Base-by-base conservation (phyloP, 2,113 vertebrate species). In the Triplophysa rosa region DNA sequence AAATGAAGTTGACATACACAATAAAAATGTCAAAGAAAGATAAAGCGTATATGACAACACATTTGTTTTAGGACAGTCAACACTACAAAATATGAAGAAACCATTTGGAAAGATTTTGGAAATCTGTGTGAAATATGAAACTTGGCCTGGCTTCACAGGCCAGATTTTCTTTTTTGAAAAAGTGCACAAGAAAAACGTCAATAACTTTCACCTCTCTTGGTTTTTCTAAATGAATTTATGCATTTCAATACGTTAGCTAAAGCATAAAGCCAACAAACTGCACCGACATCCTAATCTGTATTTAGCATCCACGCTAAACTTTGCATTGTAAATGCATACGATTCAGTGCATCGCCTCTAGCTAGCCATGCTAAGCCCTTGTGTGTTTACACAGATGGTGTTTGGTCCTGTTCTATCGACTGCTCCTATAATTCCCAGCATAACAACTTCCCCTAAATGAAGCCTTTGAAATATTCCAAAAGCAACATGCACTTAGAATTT, bases 371-470 rank as follows among this genome's bases (percentile, higher is more conserved):
- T 87, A 82, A 85, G 83, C 80, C 67, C 71, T 75, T 14, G 33
- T 85, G 81, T 93, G 86, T 93, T 92, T 92, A 80, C 82, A 90
- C 91, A 92, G 90, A 93, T 92, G 91, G 88, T 59, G 33, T 26
- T 33, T 75, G 83, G 87, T 90, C 87, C 83, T 88, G 86, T 88
- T 59, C 82, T 86, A 81, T 90, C 83, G 88, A 86, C 87, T 86
- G 83, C 87, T 91, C 87, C 88, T 88, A 87, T 85, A 80, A 87
- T 91, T 92, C 89, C 89, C 86, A 87, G 86, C 84, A 83, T 87
- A 90, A 92, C 88, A 88, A 89, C 87, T 91, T 91, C 90, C 89
- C 61, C 59, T 87, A 87, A 90, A 83, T 87, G 89, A 88, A 81
- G 86, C 89, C 92, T 91, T 91, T 70, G 86, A 91, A 92, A 91